Percentiles rank a stretch among this genome's conserved stretches.
These are phyloP conservation scores for Actenoides lindsayi DNA, from an alignment of 2,113 vertebrate genomes.

Conservation along the genomic window DNA sequence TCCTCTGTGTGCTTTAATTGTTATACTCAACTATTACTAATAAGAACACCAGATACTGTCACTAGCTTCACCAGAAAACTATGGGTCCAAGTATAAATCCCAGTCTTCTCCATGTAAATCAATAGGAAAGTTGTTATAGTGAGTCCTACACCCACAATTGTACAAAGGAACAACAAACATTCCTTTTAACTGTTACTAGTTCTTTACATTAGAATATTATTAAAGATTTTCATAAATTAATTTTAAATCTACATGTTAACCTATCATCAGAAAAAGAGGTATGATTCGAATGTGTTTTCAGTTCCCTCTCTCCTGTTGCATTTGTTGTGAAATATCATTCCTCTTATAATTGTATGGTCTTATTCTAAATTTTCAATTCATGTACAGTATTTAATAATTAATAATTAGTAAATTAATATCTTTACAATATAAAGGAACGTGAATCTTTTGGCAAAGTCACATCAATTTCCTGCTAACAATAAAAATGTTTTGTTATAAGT, in stretches of 20 bases:
- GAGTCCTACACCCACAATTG: accelerated
- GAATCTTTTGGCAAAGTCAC: conserved; percentile 61
- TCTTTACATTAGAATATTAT: not conserved
- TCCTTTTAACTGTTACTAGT: not conserved
- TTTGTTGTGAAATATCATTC: not conserved
- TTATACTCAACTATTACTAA: not conserved
- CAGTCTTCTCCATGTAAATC: not conserved
- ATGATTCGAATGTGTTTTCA: not conserved
- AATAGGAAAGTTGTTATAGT: not conserved
- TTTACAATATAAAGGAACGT: conserved; percentile 52
- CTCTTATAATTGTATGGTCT: not conserved
- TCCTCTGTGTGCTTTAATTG: conserved; percentile 27
- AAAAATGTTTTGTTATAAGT: conserved; percentile 50
- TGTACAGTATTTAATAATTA: conserved; percentile 52
- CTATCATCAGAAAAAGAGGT: not conserved
- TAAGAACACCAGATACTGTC: not conserved
- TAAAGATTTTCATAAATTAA: not conserved
- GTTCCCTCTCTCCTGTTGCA: not conserved
- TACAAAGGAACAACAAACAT: not conserved
- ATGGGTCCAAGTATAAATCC: not conserved
- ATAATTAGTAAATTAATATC: conserved; percentile 59
- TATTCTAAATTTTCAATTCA: conserved; percentile 43
- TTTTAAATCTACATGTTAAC: not conserved
- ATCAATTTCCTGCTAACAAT: conserved; percentile 52
- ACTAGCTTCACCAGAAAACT: not conserved